Evolutionary conservation across 1,140 invertebrate genomes (phyloP).

Genomic region (Dreissena polymorpha): DNA sequence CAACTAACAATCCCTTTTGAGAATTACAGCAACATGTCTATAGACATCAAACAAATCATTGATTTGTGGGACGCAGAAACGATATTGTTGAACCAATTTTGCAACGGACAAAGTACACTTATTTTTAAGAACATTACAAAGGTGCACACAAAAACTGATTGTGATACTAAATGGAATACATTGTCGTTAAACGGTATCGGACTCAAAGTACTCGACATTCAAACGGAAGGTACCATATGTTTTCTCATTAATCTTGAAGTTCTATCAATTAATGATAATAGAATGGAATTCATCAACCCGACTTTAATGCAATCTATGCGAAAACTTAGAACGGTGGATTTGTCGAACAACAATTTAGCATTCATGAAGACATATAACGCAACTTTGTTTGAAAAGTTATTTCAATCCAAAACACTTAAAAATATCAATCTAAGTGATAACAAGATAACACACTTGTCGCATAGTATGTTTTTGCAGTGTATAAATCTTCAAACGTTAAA

Average conservation of each 20-base stretch:
- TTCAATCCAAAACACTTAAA: not conserved
- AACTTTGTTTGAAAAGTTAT: not conserved
- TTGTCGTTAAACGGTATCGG: not conserved
- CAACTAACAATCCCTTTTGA: too few species aligned
- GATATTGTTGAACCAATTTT: not conserved
- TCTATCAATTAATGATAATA: not conserved
- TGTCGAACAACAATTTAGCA: not conserved
- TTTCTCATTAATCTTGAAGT: not conserved
- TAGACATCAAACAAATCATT: too few species aligned
- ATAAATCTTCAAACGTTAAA: not conserved
- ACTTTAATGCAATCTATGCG: not conserved
- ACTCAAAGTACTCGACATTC: not conserved
- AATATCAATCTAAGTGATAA: constrained; percentile 10
- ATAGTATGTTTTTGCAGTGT: not conserved
- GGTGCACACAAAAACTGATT: not conserved
- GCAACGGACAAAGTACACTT: not conserved
- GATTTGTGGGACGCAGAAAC: too few species aligned
- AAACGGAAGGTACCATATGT: not conserved
- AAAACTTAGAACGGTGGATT: not conserved
- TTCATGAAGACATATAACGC: not conserved
- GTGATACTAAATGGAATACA: not conserved
- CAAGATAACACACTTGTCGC: not conserved
- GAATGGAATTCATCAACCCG: constrained; percentile 22
- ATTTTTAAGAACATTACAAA: not conserved
- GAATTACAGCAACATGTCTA: too few species aligned